Base-by-base conservation (phyloP, 2,888 invertebrate genomes). In the Taenaris catops region DNA sequence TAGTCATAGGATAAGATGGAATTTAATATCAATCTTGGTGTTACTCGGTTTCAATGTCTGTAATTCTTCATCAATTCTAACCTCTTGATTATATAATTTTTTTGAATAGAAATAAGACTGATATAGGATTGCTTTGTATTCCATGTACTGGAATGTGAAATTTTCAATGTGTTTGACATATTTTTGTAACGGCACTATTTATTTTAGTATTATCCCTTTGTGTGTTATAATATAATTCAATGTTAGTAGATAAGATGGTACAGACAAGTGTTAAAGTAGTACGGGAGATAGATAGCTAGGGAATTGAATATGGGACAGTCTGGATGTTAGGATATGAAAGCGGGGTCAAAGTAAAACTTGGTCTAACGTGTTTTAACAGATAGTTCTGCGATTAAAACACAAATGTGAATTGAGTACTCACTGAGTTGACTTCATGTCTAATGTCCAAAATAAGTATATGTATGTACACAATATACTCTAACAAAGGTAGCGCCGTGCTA, bases 41-140 rank as follows among this genome's bases (percentile, higher is more conserved):
- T 73, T 63, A 58, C 50, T 44, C 47, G 54, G 61, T 67, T 67
- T 61, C 38, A 37, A 52, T 45, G 51, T 62, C 48, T 38, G 24
- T 35, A 27, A 36, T 36, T 25, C 25, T 31, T 41, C 26, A 35
- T 38, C 14, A 17, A 36, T 27, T 35, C 34, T 33, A 10, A 36
- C 32, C 34, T 44, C 37, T 34, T 34, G 4, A 38, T 36, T 44
- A 32, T 41, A 55, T 59, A 62, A 59, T 37, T 47, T 67, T 67
- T 68, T 65, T 63, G 61, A 55, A 71, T 81, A 81, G 79, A 64
- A 72, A 80, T 83, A 83, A 84, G 83, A 84, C 81, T 83, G 83
- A 81, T 70, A 50, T 70, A 74, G 58, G 60, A 59, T 73, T 78
- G 63, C 52, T 59, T 73, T 73, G 45, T 33, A 25, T 18, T 37